Percentiles rank a stretch among this genome's conserved stretches.
Conservation (phyloP, 2,797 vertebrate species). For the Propithecus deckenii region DNA sequence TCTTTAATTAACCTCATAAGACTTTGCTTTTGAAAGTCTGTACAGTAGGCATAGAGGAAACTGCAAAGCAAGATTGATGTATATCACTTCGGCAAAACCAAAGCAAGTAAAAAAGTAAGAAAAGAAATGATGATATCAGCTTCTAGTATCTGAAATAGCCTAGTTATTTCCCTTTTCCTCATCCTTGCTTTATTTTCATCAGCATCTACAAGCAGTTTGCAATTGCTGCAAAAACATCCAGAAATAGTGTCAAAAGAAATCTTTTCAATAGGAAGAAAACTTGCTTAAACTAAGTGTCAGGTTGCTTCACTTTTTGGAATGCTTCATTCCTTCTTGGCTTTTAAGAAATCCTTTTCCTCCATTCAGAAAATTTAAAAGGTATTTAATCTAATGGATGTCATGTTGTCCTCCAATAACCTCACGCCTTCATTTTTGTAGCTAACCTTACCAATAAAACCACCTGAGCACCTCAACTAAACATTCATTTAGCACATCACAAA, state of each 20-base stretch:
- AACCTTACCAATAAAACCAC: conserved; percentile 80
- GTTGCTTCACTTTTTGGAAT: conserved; percentile 39
- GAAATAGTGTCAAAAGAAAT: conserved; percentile 67
- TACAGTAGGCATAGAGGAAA: conserved; percentile 8
- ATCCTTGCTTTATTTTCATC: conserved; percentile 74
- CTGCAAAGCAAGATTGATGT: conserved; percentile 54
- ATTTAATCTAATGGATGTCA: conserved; percentile 77
- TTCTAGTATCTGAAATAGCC: conserved; percentile 61
- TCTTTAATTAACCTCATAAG: conserved; percentile 76
- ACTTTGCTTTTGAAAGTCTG: conserved; percentile 65
- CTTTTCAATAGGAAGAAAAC: conserved; percentile 57
- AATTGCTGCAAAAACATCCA: conserved; percentile 62
- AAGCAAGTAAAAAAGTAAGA: conserved; percentile 43
- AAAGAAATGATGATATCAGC: conserved; percentile 67
- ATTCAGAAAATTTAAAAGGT: conserved; percentile 69
- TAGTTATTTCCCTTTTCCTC: conserved; percentile 55
- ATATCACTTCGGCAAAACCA: conserved; percentile 46
- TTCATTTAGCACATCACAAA: conserved; percentile 71
- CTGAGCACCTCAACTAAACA: conserved; percentile 72
- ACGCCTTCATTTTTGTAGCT: conserved; percentile 70
- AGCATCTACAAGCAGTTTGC: conserved; percentile 64
- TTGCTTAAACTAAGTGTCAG: conserved; percentile 51
- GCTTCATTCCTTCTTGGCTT: conserved; percentile 14
- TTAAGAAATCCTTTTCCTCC: conserved; percentile 59
- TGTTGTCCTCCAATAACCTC: conserved; percentile 73